Conservation (phyloP, 2,888 invertebrate species). For the Mactromeris polynyma region DNA sequence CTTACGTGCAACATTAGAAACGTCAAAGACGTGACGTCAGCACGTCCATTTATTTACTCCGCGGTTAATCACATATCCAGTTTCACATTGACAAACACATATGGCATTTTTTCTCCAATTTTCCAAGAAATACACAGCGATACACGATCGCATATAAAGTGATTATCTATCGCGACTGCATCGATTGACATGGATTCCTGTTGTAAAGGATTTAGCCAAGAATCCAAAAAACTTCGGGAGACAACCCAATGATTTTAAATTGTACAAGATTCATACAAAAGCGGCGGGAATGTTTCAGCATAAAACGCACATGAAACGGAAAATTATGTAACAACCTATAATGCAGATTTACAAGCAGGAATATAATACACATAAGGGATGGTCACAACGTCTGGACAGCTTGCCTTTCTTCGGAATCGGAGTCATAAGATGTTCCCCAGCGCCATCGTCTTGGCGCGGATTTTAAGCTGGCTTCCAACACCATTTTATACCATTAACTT, state of each 20-base stretch:
- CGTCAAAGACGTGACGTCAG: constrained; percentile 34
- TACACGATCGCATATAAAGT: constrained; percentile 26
- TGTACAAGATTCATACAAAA: constrained; percentile 31
- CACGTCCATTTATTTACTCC: constrained; percentile 31
- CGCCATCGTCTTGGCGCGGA: constrained; percentile 58
- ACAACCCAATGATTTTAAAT: constrained; percentile 22
- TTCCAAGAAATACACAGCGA: constrained; percentile 30
- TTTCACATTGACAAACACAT: constrained; percentile 34
- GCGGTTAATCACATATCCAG: constrained; percentile 33
- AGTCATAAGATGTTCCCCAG: constrained; percentile 54
- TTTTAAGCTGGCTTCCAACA: constrained; percentile 65
- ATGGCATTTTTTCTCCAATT: constrained; percentile 30
- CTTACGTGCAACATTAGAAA: constrained; percentile 76
- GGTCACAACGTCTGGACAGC: constrained; percentile 44
- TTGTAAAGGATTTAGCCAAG: constrained; percentile 10
- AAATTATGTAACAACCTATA: constrained; percentile 21
- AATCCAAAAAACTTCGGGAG: constrained; percentile 32
- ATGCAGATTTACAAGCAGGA: constrained; percentile 28
- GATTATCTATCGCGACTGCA: constrained; percentile 19
- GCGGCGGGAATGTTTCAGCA: constrained; percentile 27
- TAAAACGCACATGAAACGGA: constrained; percentile 27
- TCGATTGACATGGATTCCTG: constrained; percentile 32
- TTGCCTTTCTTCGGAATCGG: constrained; percentile 66
- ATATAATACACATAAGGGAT: constrained; percentile 28
- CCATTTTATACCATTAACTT: constrained; percentile 43